Base-by-base conservation (phyloP, 2,113 vertebrate species). In the Gobiocypris rarus region DNA sequence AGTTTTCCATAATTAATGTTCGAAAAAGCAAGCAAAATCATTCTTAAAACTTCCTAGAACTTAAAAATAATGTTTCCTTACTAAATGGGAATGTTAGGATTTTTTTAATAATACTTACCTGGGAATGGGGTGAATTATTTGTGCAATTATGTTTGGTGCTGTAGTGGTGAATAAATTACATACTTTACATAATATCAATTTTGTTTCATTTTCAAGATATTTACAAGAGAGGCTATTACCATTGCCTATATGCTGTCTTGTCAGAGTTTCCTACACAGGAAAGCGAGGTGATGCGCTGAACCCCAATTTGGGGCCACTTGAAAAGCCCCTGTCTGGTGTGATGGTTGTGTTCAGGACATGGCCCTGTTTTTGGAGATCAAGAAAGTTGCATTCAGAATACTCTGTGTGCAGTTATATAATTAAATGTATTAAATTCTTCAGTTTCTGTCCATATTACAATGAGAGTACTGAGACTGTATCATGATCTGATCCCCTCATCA, bases 251-350 rank as follows among this genome's bases (percentile, higher is more conserved):
- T 83, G 95, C 94, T 0, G 28, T 45, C 19, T 56, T 61, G 2
- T 56, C 43, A 22, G 88, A 82, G 85, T 96, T 94, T 90, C 92
- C 94, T 13, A 86, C 87, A 82, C 96, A 98, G 8, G 71, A 81
- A 58, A 45, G 76, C 15, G 54, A 81, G 0, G 85, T 90, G 15
- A 26, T 89, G 69, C 81, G 81, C 0, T 90, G 91, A 75, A 95
- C 94, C 26, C 73, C 76, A 14, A 91, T 96, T 70, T 85, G 31
- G 0, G 86, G 92, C 96, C 97, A 97, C 1, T 73, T 79, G 77
- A 96, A 97, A 70, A 86, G 90, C 9, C 96, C 96, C 84, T 95
- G 94, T 88, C 90, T 90, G 10, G 87, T 91, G 3, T 90, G 92
- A 15, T 83, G 43, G 1, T 84, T 91, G 84, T 92, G 87, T 5